Percentiles rank a stretch among this genome's conserved stretches.
Conservation (phyloP, 2,113 vertebrate genomes). For the Scopus umbretta region DNA sequence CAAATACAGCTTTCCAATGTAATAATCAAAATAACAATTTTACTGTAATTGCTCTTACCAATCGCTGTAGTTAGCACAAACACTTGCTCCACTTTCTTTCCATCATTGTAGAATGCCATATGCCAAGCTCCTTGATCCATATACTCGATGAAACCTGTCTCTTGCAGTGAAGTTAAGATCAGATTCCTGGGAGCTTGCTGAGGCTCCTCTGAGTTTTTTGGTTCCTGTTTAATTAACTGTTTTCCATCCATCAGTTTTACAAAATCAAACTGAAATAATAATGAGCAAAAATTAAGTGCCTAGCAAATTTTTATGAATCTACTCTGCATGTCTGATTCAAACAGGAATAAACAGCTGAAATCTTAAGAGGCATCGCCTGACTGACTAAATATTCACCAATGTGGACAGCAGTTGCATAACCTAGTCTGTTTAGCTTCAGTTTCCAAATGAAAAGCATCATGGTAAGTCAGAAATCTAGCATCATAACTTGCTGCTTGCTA, state of each 20-base stretch:
- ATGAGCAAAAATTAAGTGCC: conserved; percentile 28
- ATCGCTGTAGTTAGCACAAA: conserved; percentile 89
- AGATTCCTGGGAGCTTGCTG: conserved; percentile 83
- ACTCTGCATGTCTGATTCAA: not conserved
- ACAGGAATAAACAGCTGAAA: not conserved
- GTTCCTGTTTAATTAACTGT: conserved; percentile 86
- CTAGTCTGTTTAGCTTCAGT: not conserved
- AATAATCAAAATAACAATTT: not conserved
- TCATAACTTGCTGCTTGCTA: not conserved
- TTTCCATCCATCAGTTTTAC: conserved; percentile 96
- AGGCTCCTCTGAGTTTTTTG: conserved; percentile 78
- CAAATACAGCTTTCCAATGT: not conserved
- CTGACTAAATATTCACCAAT: not conserved
- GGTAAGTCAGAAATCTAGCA: not conserved
- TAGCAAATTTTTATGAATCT: not conserved
- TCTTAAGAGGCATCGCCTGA: not conserved
- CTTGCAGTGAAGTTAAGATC: conserved; percentile 88
- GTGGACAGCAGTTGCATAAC: not conserved
- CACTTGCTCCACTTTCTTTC: conserved; percentile 92
- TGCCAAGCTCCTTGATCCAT: conserved; percentile 98
- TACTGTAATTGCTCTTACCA: conserved; percentile 74
- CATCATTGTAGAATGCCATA: conserved; percentile 95
- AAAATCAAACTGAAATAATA: conserved; percentile 90
- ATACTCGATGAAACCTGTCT: conserved; percentile 95
- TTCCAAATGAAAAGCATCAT: not conserved